Base-by-base conservation (phyloP, 2,888 invertebrate species). In the Stictocephala bisonia region DNA sequence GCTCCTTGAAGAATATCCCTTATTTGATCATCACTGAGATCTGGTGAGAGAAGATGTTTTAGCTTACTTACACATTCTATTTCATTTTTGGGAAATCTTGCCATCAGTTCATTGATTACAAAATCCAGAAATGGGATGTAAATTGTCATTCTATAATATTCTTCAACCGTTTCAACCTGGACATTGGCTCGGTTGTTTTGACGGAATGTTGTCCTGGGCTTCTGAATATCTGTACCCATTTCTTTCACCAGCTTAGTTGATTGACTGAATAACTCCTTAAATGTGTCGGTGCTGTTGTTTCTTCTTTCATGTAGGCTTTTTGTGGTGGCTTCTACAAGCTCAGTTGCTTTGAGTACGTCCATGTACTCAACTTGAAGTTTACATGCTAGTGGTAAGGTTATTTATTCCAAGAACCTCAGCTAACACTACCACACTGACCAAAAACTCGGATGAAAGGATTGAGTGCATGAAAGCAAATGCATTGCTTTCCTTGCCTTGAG, bases 71-170 rank as follows among this genome's bases (percentile, higher is more conserved):
- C 13, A 9, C 31, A 29, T 50, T 27, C 29, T 24, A 60, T 35
- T 7, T 60, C 40, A 1, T 18, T 50, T 27, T 68, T 68, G 20
- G 66, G 67, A 15, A 50, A 68, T 20, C 67, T 48, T 7, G 15
- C 2, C 2, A 2, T 29, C 18, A 68, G 18, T 50, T 68, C 15
- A 29, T 18, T 68, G 24, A 50, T 48, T 26, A 68, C 3, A n/a
- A 44, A 66, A 44, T 74, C 60, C 26, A 72, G 26, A 72, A 75
- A 66, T 18, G 69, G 72, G 35, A 75, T 71, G 53, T 60, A 66
- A 26, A 68, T 31, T 24, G 73, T 18, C 27, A 44, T 56, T 15
- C 58, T 27, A 48, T 48, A 73, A 29, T 73, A 73, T 22, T 73
- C 68, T 26, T 73, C 69, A 41, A 69, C 7, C 27, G 58, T 31